Evolutionary conservation across 2,888 invertebrate species (phyloP), one percentile per base, ranked within the genome.

Genomic region (Steinernema carpocapsae): DNA sequence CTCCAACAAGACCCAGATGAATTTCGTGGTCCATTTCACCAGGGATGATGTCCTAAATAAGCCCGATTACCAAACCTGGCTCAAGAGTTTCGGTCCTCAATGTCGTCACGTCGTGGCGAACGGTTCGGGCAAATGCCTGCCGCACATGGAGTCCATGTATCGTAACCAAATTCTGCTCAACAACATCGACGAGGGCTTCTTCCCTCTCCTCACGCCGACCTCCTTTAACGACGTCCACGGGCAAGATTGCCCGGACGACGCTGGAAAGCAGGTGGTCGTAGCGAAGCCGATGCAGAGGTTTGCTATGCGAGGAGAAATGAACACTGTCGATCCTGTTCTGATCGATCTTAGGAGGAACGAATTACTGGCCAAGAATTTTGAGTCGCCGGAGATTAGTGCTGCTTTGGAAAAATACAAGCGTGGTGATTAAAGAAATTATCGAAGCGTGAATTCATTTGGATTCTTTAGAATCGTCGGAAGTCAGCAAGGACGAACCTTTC

Each of bases 401-500:
- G n/a, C n/a, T n/a, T n/a, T n/a, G n/a, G n/a, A n/a, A n/a, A n/a
- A n/a, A n/a, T n/a, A n/a, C n/a, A n/a, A n/a, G n/a, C n/a, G n/a
- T n/a, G n/a, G n/a, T n/a, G n/a, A n/a, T n/a, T n/a, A n/a, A n/a
- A n/a, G n/a, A n/a, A n/a, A n/a, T n/a, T n/a, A n/a, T n/a, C n/a
- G n/a, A n/a, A n/a, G n/a, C n/a, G n/a, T n/a, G n/a, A n/a, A n/a
- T n/a, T n/a, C n/a, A n/a, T n/a, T n/a, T n/a, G n/a, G n/a, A n/a
- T n/a, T 6, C 14, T 72, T 72, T 32, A 72, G 72, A 14, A 12
- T 19, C 37, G 1, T 17, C 37, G 17, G 56, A 42, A 6, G 59
- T 32, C n/a, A 29, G 46, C 1, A 32, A 56, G 0, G 71, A 19
- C 14, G 74, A 74, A 29, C 22, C 32, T 14, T 94, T 88, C 95